Conservation (phyloP, 1,140 invertebrate species). For the Ips nitidus region DNA sequence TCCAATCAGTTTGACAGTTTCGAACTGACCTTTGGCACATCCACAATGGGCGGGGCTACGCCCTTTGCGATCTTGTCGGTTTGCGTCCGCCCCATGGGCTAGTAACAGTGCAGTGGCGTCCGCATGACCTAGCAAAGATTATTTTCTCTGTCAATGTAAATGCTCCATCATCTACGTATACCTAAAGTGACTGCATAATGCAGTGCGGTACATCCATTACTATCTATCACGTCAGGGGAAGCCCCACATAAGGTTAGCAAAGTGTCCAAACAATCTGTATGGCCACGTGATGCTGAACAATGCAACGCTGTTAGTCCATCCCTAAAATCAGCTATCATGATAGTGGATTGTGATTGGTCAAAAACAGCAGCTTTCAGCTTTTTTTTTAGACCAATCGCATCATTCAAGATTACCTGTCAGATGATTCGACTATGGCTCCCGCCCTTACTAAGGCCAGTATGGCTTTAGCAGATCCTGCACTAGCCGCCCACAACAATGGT, state of each 20-base stretch:
- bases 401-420: conserved; percentile 23
- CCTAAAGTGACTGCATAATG: conserved; percentile 92
- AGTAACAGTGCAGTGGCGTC: conserved; percentile 89
- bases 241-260: conserved; percentile 87
- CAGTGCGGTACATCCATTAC: conserved; percentile 90
- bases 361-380: no score
- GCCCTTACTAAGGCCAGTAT: conserved; percentile 84
- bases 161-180: conserved; percentile 16
- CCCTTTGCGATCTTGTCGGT: conserved; percentile 89
- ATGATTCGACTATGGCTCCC: conserved; percentile 53
- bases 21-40: conserved; percentile 92
- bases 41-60: conserved; percentile 82
- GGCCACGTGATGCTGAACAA: conserved; percentile 93
- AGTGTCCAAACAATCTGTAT: conserved; percentile 88
- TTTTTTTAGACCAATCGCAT: no score
- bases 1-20: conserved; percentile 75
- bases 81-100: conserved; percentile 84
- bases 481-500: conserved; percentile 95
- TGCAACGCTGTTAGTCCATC: conserved; percentile 88
- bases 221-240: conserved; percentile 82
- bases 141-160: background rate
- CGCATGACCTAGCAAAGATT: conserved; percentile 70
- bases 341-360: background rate
- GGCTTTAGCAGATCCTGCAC: conserved; percentile 90
- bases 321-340: conserved; percentile 11